These are phyloP conservation scores for Proisotoma minuta DNA, from an alignment of 2,888 invertebrate species.

Conservation along the genomic window DNA sequence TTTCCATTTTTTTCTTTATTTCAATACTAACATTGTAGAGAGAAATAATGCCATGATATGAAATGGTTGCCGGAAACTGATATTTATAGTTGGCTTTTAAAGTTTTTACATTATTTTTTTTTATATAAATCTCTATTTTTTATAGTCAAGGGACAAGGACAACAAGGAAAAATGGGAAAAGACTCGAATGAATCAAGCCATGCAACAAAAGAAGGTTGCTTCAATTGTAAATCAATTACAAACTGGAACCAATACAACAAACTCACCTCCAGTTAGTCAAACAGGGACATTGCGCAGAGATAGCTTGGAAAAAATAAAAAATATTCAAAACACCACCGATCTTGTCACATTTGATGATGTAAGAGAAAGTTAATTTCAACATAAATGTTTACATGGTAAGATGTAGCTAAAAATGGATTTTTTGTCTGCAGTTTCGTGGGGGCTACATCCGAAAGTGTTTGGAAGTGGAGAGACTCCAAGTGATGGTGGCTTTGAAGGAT, in stretches of 20 bases:
- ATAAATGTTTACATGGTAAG: too few species aligned
- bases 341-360: constrained; percentile 45
- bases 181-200: constrained; percentile 43
- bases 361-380: too few species aligned
- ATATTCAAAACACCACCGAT: constrained; percentile 37
- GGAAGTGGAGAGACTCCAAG: constrained; percentile 70
- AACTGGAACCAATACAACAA: constrained; percentile 40
- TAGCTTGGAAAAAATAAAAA: constrained; percentile 39
- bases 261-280: constrained; percentile 22
- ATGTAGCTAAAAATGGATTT: neutral
- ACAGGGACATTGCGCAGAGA: constrained; percentile 18
- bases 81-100: neutral
- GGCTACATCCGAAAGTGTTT: constrained; percentile 74
- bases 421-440: constrained; percentile 61
- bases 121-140: neutral
- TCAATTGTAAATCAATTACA: constrained; percentile 45
- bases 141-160: constrained; percentile 39
- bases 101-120: neutral
- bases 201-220: constrained; percentile 46
- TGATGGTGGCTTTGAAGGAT: constrained; percentile 73
- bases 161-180: constrained; percentile 47
- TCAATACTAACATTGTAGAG: neutral
- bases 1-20: neutral
- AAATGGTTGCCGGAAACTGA: neutral
- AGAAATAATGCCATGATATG: neutral